These are phyloP conservation scores for Microtus ochrogaster DNA, from an alignment of 2,113 vertebrate genomes.

Conservation along the genomic window DNA sequence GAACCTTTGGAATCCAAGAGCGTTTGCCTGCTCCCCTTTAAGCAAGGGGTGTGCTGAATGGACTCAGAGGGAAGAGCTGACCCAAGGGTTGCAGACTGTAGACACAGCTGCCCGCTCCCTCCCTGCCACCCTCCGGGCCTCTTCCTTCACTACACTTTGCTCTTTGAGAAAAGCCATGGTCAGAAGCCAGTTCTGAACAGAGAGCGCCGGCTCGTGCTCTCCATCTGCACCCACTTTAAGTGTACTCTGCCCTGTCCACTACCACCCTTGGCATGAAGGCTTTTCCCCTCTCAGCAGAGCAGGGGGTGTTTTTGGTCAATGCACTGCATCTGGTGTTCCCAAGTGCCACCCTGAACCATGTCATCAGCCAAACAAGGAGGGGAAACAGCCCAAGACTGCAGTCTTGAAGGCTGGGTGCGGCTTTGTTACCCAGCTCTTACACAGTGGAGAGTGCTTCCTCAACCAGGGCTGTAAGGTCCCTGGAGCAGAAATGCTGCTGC, in stretches of 20 bases:
- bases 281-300: neutral
- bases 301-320: neutral
- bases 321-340: neutral
- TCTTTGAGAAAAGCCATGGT: neutral
- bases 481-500: neutral
- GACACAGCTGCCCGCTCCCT: too few relatives aligned
- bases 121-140: neutral
- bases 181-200: neutral
- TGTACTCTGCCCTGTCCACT: neutral
- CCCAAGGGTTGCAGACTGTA: neutral
- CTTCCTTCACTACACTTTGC: neutral
- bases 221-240: neutral
- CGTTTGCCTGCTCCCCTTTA: neutral
- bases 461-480: neutral
- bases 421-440: neutral
- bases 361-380: neutral
- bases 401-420: neutral
- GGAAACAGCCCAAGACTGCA: neutral
- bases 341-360: neutral
- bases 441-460: neutral
- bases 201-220: neutral
- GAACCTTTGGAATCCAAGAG: neutral
- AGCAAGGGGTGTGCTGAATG: neutral
- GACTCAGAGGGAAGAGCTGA: neutral
- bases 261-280: neutral